A percentile compares a stretch with the other conserved stretches of the same genome.
Evolutionary conservation across 1,140 invertebrate genomes (phyloP).

Genomic region (Ostrea edulis): DNA sequence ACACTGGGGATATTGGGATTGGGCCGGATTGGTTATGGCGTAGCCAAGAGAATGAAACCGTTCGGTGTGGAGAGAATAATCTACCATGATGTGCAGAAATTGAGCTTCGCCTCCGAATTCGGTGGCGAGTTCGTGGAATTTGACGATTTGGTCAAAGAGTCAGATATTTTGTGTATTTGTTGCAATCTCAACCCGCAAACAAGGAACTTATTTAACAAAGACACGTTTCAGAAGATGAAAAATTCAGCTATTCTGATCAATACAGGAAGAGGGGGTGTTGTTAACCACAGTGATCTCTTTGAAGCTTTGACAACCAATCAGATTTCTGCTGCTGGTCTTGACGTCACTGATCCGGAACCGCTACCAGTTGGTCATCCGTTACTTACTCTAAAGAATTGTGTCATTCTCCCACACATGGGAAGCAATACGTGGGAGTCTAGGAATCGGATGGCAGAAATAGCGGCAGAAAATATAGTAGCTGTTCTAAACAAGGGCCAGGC

Average conservation of each 20-base stretch:
- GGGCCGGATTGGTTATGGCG: constrained; percentile 86
- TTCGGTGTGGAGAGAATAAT: constrained; percentile 86
- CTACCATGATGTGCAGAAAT: constrained; percentile 85
- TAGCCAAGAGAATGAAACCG: constrained; percentile 84
- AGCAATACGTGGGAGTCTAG: constrained; percentile 92
- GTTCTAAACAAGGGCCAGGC: constrained; percentile 85
- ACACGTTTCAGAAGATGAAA: constrained; percentile 75
- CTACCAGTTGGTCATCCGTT: constrained; percentile 90
- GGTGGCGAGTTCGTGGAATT: constrained; percentile 85
- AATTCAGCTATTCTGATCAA: constrained; percentile 76
- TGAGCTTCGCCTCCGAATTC: constrained; percentile 82
- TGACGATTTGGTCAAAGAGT: constrained; percentile 68
- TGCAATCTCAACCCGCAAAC: constrained; percentile 74
- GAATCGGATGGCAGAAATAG: constrained; percentile 89
- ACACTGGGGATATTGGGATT: constrained; percentile 92
- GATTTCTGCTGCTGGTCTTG: constrained; percentile 92
- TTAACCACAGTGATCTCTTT: constrained; percentile 74
- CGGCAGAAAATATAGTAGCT: constrained; percentile 92
- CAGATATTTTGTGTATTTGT: constrained; percentile 77
- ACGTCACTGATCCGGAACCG: constrained; percentile 96
- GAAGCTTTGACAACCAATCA: constrained; percentile 85
- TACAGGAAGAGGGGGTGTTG: constrained; percentile 75
- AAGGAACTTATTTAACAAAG: constrained; percentile 64
- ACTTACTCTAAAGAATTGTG: constrained; percentile 89
- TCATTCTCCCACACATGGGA: constrained; percentile 95